Evolutionary conservation across 2,113 vertebrate species (phyloP), one percentile per base, ranked within the genome.

Genomic region (Phoxinus phoxinus): DNA sequence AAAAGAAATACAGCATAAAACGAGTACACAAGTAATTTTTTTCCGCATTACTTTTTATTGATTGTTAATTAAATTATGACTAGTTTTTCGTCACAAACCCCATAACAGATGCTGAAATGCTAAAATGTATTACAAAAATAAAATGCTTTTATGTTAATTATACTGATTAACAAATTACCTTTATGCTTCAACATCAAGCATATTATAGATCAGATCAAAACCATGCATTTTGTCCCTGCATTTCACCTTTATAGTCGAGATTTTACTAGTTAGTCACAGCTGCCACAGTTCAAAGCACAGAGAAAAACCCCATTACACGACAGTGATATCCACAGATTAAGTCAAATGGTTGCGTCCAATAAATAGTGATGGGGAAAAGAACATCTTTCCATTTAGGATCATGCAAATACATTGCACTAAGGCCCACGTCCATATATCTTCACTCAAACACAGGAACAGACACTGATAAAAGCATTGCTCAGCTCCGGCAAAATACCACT

Each of bases 61-160:
- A 53, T 51, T 46, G 5, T 63, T 87, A 67, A 83, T 83, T 58
- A 30, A 46, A 84, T 79, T 79, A 83, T 59, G 73, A 78, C 81
- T 86, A 69, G 15, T 27, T 3, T 79, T 83, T 48, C 35, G 37
- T 65, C 85, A 88, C 87, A 90, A 87, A 89, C 78, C 58, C 80
- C 69, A 84, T 72, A 87, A 78, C 37, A 84, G 74, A 85, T 88
- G 88, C 88, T 86, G 83, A 83, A 87, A 77, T 87, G 84, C 79
- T 90, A 85, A 86, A 83, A 86, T 78, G 78, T 84, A 85, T 90
- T 90, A 89, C 61, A 90, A 90, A 90, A 90, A 90, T 90, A 90
- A 90, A 87, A 90, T 84, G 79, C 69, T 84, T 87, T 87, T 17
- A 87, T 87, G 84, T 84, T 87, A 81, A 85, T 86, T 86, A 35